Evolutionary conservation across 1,140 invertebrate genomes (phyloP).

Genomic region (Microplitis mediator): DNA sequence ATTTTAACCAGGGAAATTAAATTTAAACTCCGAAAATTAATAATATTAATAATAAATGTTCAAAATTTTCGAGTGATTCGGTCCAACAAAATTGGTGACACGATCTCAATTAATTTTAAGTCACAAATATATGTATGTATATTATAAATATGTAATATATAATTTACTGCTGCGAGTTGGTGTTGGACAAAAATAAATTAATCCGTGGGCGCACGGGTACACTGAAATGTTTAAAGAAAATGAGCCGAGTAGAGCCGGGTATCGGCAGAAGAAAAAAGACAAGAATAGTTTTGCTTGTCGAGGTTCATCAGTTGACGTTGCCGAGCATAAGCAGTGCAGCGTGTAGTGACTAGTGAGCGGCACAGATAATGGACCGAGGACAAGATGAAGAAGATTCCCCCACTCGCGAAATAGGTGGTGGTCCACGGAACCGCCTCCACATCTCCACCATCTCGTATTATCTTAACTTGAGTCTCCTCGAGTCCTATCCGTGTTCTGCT

Average conservation of each 20-base stretch:
- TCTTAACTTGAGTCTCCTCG: not conserved
- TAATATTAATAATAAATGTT: too few species aligned
- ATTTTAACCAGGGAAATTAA: too few species aligned
- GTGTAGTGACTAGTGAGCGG: not conserved
- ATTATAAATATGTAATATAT: not conserved
- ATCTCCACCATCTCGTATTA: constrained; percentile 26
- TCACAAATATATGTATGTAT: too few species aligned
- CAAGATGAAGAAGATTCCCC: constrained; percentile 21
- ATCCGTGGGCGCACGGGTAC: constrained; percentile 24
- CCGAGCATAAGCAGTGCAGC: constrained; percentile 8
- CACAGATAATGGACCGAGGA: constrained; percentile 26
- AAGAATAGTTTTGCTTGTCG: too few species aligned
- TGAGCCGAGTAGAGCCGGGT: too few species aligned
- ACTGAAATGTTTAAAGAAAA: not conserved
- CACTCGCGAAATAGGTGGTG: constrained; percentile 44
- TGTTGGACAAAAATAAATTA: constrained; percentile 28
- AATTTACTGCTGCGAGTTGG: not conserved
- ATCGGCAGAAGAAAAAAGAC: too few species aligned
- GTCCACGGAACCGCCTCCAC: constrained; percentile 51
- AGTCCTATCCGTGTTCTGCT: too few species aligned
- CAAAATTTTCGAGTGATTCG: not conserved
- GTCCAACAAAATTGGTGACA: not conserved
- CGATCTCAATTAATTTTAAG: constrained; percentile 14
- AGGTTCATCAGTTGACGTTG: not conserved
- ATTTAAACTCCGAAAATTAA: too few species aligned